Percentiles rank a stretch among this genome's conserved stretches.
These are phyloP conservation scores for Tinea pellionella DNA, from an alignment of 2,888 invertebrate genomes.

Conservation along the genomic window DNA sequence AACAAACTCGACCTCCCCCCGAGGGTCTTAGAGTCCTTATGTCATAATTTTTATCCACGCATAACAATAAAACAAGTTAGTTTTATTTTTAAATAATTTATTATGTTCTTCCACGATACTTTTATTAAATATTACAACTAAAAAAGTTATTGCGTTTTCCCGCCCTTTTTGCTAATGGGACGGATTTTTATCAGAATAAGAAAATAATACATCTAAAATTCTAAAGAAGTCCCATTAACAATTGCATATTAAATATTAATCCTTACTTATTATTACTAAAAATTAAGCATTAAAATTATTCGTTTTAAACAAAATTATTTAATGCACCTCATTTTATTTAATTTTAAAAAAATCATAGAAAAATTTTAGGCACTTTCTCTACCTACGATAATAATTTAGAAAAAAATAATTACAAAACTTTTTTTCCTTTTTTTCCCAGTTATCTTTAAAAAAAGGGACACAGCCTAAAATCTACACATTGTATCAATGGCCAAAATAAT, in stretches of 20 bases:
- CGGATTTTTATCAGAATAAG: not conserved
- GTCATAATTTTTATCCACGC: too few relatives aligned
- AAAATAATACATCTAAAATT: not conserved
- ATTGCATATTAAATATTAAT: not conserved
- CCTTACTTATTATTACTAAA: not conserved
- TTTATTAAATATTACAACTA: too few relatives aligned
- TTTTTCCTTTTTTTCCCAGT: not conserved
- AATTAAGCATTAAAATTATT: not conserved
- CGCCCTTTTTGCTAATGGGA: not conserved
- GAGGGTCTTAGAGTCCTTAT: too few relatives aligned
- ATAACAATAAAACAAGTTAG: too few relatives aligned
- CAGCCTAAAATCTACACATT: not conserved
- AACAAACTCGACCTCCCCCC: too few relatives aligned
- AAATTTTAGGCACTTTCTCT: not conserved
- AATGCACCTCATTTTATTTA: not conserved
- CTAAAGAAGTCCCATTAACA: not conserved
- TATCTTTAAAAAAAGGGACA: not conserved
- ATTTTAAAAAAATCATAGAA: not conserved
- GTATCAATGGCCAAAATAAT: too few relatives aligned
- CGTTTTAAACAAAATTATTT: not conserved
- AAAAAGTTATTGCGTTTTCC: not conserved
- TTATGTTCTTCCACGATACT: too few relatives aligned
- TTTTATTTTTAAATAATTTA: too few relatives aligned
- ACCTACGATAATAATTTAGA: not conserved
- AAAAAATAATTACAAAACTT: not conserved